These are phyloP conservation scores for Ceraclea dissimilis DNA, from an alignment of 2,888 invertebrate species.

Conservation along the genomic window DNA sequence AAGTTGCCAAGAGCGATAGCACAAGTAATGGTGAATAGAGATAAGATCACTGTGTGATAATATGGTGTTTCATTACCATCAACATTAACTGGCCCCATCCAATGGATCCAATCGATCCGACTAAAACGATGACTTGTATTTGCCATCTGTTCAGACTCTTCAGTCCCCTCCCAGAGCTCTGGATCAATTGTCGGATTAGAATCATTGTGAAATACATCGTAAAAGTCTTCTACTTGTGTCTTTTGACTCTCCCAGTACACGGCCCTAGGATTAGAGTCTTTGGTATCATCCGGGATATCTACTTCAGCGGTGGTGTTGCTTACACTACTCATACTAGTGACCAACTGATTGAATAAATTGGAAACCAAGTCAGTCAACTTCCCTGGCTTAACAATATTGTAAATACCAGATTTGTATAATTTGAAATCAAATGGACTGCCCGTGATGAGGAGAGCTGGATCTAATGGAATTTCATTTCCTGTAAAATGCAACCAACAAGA, in stretches of 20 bases:
- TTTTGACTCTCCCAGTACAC: conserved; percentile 46
- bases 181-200: conserved; percentile 30
- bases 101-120: conserved; percentile 34
- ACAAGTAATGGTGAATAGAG: conserved; percentile 14
- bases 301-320: conserved; percentile 9
- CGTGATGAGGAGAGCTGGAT: conserved; percentile 39
- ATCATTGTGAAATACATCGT: conserved; percentile 39
- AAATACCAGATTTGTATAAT: conserved; percentile 32
- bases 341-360: conserved; percentile 21
- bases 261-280: conserved; percentile 33
- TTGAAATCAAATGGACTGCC: conserved; percentile 36
- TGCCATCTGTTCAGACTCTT: neutral
- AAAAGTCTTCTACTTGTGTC: conserved; percentile 34
- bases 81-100: conserved; percentile 14
- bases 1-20: conserved; percentile 17
- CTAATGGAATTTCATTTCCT: conserved; percentile 45
- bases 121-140: conserved; percentile 40
- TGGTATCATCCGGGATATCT: neutral
- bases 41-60: conserved; percentile 20
- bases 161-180: conserved; percentile 33
- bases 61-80: conserved; percentile 24
- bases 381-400: conserved; percentile 24
- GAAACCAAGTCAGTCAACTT: conserved; percentile 22
- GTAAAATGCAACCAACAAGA: conserved; percentile 40
- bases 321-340: conserved; percentile 14